Percentiles rank a stretch among this genome's conserved stretches.
phyloP scores from a whole-genome alignment of 92 coral and sea anemone species.

The Palythoa grandis region DNA sequence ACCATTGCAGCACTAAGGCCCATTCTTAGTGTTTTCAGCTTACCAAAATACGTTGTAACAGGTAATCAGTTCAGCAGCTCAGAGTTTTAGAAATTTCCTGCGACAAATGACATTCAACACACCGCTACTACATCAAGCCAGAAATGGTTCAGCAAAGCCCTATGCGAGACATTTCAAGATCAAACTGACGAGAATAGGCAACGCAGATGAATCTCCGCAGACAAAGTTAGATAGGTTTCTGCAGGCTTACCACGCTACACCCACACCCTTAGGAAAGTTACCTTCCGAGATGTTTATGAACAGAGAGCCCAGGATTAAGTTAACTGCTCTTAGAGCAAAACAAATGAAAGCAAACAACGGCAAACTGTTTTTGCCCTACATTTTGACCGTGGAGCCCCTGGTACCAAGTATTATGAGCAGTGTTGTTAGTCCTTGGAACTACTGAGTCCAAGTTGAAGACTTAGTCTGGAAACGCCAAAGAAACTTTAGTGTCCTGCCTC shows the following conservation, averaged over 20 bases:
- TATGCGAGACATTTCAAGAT: background rate
- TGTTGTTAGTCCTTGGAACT: too few relatives aligned
- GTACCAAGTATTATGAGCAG: too few relatives aligned
- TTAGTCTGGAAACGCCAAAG: too few relatives aligned
- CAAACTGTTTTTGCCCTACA: too few relatives aligned
- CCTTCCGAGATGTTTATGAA: slow-evolving; percentile 52
- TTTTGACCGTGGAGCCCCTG: too few relatives aligned
- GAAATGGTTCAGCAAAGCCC: background rate
- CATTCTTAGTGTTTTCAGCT: slow-evolving; percentile 48
- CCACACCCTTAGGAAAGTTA: slow-evolving; percentile 44
- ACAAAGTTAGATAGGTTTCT: slow-evolving; percentile 51
- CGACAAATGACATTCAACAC: slow-evolving; percentile 4
- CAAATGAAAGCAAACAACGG: too few relatives aligned
- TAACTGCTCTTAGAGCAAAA: slow-evolving; percentile 18
- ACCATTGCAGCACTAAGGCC: background rate
- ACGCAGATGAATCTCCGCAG: slow-evolving; percentile 49
- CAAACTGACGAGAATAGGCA: slow-evolving; percentile 17
- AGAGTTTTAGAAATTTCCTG: slow-evolving; percentile 43
- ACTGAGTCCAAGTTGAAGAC: too few relatives aligned
- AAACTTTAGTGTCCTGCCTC: too few relatives aligned
- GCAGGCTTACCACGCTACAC: slow-evolving; percentile 54
- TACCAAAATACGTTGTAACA: slow-evolving; percentile 55
- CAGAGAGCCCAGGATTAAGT: slow-evolving; percentile 50
- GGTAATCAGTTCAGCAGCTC: slow-evolving; percentile 53
- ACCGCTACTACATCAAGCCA: background rate